Conservation (phyloP, 1,140 invertebrate genomes). For the Microplitis demolitor region DNA sequence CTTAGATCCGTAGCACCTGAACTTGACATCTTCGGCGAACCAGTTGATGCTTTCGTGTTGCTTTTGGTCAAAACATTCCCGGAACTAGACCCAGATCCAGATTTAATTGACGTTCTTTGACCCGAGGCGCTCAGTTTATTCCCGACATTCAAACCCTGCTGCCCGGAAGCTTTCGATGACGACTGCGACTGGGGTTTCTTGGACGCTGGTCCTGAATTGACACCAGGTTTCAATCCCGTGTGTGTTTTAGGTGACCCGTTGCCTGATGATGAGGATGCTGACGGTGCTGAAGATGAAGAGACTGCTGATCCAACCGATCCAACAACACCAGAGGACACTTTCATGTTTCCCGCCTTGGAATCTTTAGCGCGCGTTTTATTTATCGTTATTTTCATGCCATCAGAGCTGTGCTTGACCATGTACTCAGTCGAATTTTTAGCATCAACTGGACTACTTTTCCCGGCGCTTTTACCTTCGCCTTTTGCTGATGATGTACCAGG, state of each 20-base stretch:
- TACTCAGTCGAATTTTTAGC: constrained; percentile 79
- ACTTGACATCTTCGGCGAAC: constrained; percentile 56
- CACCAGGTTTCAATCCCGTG: constrained; percentile 83
- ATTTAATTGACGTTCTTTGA: constrained; percentile 59
- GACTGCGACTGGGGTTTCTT: constrained; percentile 71
- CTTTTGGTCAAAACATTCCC: constrained; percentile 41
- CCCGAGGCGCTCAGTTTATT: constrained; percentile 48
- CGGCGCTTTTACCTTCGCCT: constrained; percentile 62
- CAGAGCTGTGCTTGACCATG: constrained; percentile 82
- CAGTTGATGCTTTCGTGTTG: constrained; percentile 53
- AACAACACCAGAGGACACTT: constrained; percentile 44
- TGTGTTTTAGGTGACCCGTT: constrained; percentile 76
- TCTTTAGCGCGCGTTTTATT: constrained; percentile 82
- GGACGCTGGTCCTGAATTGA: constrained; percentile 78
- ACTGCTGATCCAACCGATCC: background rate
- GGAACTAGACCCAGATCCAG: constrained; percentile 38
- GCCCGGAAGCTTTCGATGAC: constrained; percentile 46
- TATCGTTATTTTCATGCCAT: constrained; percentile 88
- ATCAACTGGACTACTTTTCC: constrained; percentile 62
- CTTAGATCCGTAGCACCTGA: constrained; percentile 63
- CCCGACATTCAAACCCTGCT: constrained; percentile 27
- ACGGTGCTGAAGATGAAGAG: constrained; percentile 21
- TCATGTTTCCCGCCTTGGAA: constrained; percentile 58
- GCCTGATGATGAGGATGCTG: constrained; percentile 46
- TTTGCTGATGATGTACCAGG: constrained; percentile 26